phyloP scores from a whole-genome alignment of 92 coral and sea anemone species.

The Paramuricea clavata region DNA sequence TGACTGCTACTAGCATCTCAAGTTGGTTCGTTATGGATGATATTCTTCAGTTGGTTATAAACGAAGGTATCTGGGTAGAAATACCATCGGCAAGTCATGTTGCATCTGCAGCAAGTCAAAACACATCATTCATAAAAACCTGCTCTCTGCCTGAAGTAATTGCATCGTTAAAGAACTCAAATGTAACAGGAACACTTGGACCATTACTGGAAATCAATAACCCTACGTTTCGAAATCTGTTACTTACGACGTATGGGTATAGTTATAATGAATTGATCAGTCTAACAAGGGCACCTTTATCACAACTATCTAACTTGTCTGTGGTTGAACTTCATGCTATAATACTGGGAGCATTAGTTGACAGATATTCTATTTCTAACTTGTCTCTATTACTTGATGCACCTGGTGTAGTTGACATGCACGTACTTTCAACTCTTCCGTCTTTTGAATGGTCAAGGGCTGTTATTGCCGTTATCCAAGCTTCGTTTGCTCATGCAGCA shows the following conservation, averaged over 20 bases:
- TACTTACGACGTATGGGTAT: slow-evolving; percentile 30
- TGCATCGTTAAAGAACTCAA: not conserved
- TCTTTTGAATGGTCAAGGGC: slow-evolving; percentile 42
- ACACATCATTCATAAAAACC: too few relatives aligned
- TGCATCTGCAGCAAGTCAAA: not conserved
- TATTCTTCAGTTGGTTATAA: slow-evolving; percentile 5
- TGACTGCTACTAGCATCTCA: not conserved
- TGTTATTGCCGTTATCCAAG: slow-evolving; percentile 13
- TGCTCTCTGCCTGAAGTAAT: too few relatives aligned
- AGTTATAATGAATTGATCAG: not conserved
- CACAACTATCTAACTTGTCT: not conserved
- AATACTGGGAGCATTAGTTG: not conserved
- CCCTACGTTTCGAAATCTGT: not conserved
- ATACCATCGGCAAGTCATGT: slow-evolving; percentile 11
- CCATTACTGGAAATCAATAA: not conserved
- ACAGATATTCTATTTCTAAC: slow-evolving; percentile 12
- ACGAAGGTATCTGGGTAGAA: slow-evolving; percentile 46
- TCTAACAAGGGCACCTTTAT: not conserved
- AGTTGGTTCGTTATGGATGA: slow-evolving; percentile 27
- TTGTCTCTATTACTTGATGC: not conserved
- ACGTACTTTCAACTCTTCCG: slow-evolving; percentile 21
- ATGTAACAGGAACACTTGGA: not conserved
- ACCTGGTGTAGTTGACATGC: slow-evolving; percentile 1
- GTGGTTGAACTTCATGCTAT: not conserved
- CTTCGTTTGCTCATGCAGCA: slow-evolving; percentile 5